Conservation (phyloP, 2,888 invertebrate species). For the Coecobrya sp. region DNA sequence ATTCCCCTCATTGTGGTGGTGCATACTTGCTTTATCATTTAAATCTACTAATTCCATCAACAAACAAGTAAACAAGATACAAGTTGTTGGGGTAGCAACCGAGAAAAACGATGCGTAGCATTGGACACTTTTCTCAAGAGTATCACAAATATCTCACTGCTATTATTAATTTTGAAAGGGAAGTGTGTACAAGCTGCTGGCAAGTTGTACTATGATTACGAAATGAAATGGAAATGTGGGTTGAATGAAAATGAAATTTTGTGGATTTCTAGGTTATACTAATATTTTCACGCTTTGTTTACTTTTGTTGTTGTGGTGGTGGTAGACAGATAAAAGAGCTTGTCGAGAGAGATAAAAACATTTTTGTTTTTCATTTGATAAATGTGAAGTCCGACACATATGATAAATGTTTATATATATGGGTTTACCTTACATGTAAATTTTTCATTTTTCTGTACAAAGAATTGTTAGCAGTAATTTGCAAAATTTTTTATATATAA, state of each 20-base stretch:
- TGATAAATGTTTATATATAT: neutral
- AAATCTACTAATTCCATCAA: too few relatives aligned
- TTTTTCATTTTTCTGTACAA: too few relatives aligned
- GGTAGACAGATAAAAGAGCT: neutral
- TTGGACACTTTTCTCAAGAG: neutral
- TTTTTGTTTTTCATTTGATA: neutral
- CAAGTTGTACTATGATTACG: conserved; percentile 34
- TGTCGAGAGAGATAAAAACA: neutral
- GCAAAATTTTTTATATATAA: too few relatives aligned
- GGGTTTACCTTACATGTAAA: neutral
- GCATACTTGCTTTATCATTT: neutral
- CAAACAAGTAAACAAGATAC: too few relatives aligned
- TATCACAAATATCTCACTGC: too few relatives aligned
- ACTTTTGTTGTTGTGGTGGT: conserved; percentile 12
- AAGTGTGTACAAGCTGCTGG: neutral
- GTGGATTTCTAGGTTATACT: conserved; percentile 69
- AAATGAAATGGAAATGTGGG: conserved; percentile 49
- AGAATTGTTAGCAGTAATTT: too few relatives aligned
- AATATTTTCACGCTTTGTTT: conserved; percentile 68
- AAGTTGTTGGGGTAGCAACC: neutral
- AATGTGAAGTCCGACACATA: too few relatives aligned
- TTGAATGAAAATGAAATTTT: conserved; percentile 65
- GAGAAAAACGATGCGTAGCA: neutral
- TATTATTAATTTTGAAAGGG: conserved; percentile 11
- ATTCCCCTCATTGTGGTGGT: neutral